These are phyloP conservation scores for Mactromeris polynyma DNA, from an alignment of 2,888 invertebrate genomes.

Conservation along the genomic window DNA sequence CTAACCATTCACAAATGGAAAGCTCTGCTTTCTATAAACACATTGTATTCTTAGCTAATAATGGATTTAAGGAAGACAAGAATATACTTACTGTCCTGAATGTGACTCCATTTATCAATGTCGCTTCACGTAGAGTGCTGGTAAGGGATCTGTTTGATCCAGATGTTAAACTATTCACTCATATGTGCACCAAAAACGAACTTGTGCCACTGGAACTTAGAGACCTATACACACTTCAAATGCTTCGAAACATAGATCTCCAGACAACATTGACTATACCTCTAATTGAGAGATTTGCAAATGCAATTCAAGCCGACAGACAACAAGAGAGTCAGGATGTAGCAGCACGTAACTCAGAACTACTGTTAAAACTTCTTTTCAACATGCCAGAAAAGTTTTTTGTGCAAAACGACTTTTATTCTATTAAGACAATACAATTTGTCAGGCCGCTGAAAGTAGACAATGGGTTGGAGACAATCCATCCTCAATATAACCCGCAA, in stretches of 20 bases:
- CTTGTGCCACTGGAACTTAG: constrained; percentile 2
- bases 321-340: too few species aligned
- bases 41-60: constrained; percentile 52
- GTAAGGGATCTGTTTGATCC: constrained; percentile 18
- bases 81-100: not conserved
- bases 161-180: not conserved
- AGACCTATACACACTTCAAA: not conserved
- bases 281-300: not conserved
- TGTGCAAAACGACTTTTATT: not conserved
- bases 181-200: not conserved
- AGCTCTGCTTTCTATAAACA: constrained; percentile 52
- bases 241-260: not conserved
- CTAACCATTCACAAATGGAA: constrained; percentile 16
- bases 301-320: not conserved
- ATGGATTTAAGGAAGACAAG: constrained; percentile 60
- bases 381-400: not conserved
- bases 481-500: not conserved
- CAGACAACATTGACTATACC: not conserved
- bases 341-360: not conserved
- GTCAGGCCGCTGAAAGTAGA: not conserved
- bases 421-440: not conserved
- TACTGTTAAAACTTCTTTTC: not conserved
- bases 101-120: not conserved
- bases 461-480: not conserved
- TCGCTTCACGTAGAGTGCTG: not conserved